phyloP scores from a whole-genome alignment of 2,888 invertebrate genomes.

The Euphydryas editha region DNA sequence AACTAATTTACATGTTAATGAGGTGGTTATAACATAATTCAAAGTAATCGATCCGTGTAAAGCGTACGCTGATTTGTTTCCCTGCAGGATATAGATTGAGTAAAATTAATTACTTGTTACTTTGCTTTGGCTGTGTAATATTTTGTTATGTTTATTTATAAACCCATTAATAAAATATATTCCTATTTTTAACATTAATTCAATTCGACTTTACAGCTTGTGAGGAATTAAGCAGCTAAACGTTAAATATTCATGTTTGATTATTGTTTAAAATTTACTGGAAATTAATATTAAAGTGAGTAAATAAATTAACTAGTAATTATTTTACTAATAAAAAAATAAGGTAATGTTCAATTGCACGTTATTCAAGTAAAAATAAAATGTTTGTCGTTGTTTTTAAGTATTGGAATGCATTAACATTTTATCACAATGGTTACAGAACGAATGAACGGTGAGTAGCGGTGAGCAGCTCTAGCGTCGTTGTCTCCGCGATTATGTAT shows the following conservation, averaged over 20 bases:
- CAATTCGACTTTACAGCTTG: not conserved
- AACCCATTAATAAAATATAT: not conserved
- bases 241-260: not conserved
- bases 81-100: constrained; percentile 17
- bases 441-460: constrained; percentile 54
- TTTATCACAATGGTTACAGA: constrained; percentile 71
- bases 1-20: constrained; percentile 82
- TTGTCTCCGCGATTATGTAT: constrained; percentile 78
- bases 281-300: not conserved
- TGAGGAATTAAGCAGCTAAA: not conserved
- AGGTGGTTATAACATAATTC: constrained; percentile 53
- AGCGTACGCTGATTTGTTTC: constrained; percentile 32
- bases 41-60: constrained; percentile 45
- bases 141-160: not conserved
- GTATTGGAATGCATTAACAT: constrained; percentile 74
- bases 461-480: constrained; percentile 38
- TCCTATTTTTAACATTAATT: not conserved
- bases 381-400: constrained; percentile 47
- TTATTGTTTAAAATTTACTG: not conserved
- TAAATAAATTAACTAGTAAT: not conserved
- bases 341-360: not conserved
- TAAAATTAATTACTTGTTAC: constrained; percentile 7
- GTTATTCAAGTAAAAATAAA: constrained; percentile 15
- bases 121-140: not conserved
- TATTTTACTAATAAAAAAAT: not conserved